These are phyloP conservation scores for Esox masquinongy DNA, from an alignment of 2,797 vertebrate species.

Conservation along the genomic window DNA sequence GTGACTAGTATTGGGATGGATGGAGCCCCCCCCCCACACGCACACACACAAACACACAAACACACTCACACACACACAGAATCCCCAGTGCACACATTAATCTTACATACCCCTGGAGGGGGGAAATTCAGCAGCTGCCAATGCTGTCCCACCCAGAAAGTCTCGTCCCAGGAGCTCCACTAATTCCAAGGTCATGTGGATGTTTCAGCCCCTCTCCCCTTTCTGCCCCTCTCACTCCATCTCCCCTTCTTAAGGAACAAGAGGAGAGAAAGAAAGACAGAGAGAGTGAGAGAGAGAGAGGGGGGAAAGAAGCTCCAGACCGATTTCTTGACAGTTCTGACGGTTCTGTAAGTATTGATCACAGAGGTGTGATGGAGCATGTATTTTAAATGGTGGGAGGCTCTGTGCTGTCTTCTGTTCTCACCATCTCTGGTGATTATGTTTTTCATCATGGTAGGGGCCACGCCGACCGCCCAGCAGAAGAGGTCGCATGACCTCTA, in stretches of 20 bases:
- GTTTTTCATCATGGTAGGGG: conserved; percentile 37
- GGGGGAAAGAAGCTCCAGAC: conserved; percentile 13
- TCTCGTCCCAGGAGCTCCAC: conserved; percentile 71
- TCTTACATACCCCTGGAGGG: conserved; percentile 63
- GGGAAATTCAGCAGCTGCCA: conserved; percentile 72
- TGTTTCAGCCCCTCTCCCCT: conserved; percentile 48
- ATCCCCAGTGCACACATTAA: conserved; percentile 63
- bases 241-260: conserved; percentile 34
- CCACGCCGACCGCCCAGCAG: conserved; percentile 11
- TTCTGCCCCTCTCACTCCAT: conserved; percentile 27
- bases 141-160: conserved; percentile 73
- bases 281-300: conserved; percentile 4
- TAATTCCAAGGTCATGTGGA: conserved; percentile 78
- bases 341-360: conserved; percentile 36
- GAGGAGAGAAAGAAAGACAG: conserved; percentile 21
- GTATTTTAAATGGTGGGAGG: conserved; percentile 45
- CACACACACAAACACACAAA: conserved; percentile 21
- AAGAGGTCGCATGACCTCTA: conserved; percentile 65
- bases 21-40: conserved; percentile 36
- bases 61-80: conserved; percentile 19
- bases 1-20: conserved; percentile 24
- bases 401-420: conserved; percentile 32
- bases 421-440: conserved; percentile 51
- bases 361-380: conserved; percentile 46
- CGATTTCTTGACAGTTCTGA: conserved; percentile 10